A percentile compares a stretch with the other conserved stretches of the same genome.
phyloP scores from a whole-genome alignment of 1,140 invertebrate genomes.

The Eueides isabella region DNA sequence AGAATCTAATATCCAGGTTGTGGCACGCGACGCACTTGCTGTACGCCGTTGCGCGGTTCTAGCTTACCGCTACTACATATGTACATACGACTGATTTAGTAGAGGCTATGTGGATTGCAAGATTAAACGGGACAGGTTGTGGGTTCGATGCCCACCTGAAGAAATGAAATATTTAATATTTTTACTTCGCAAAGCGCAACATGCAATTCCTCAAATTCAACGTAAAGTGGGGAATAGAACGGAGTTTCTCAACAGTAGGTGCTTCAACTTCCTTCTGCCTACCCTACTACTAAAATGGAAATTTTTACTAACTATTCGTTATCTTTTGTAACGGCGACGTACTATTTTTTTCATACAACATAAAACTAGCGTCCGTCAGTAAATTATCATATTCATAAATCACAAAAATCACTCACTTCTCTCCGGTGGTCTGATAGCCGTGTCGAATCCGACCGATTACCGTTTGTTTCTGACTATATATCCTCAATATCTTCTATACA shows the following conservation, averaged over 20 bases:
- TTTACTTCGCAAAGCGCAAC: too few species aligned
- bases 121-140: too few species aligned
- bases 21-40: slow-evolving; percentile 31
- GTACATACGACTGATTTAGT: slow-evolving; percentile 24
- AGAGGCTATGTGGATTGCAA: too few species aligned
- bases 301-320: background rate
- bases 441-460: slow-evolving; percentile 61
- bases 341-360: background rate
- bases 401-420: slow-evolving; percentile 39
- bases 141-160: too few species aligned
- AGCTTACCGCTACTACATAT: slow-evolving; percentile 18
- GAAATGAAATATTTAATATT: too few species aligned
- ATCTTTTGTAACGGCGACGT: background rate
- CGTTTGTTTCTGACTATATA: slow-evolving; percentile 56
- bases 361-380: slow-evolving; percentile 13
- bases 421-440: slow-evolving; percentile 50
- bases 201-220: too few species aligned
- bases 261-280: too few species aligned
- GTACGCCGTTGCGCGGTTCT: slow-evolving; percentile 18
- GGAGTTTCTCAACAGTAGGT: too few species aligned
- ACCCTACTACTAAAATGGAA: background rate
- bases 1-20: slow-evolving; percentile 36
- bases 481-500: slow-evolving; percentile 9
- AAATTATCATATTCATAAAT: slow-evolving; percentile 46
- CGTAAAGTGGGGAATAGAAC: too few species aligned